Evolutionary conservation across 2,797 vertebrate genomes (phyloP).

Genomic region (Siniperca scherzeri): DNA sequence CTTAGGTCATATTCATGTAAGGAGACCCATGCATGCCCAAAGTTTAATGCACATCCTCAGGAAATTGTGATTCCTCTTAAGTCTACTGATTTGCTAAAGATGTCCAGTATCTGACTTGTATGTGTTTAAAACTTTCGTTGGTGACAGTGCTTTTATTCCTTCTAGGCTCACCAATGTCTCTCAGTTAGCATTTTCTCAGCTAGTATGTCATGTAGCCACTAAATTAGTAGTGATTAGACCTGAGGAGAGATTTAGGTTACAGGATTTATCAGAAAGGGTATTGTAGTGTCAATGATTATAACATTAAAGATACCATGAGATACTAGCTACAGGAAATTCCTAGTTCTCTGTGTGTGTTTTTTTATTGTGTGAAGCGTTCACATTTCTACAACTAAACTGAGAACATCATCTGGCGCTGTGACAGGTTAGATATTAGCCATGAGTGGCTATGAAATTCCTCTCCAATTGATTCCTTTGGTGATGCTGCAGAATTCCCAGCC

Average conservation of each 20-base stretch:
- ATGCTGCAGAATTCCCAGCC: constrained; percentile 48
- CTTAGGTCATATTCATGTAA: constrained; percentile 51
- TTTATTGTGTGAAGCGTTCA: constrained; percentile 10
- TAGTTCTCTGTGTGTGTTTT: background rate
- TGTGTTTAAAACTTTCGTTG: constrained; percentile 19
- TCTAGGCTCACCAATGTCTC: background rate
- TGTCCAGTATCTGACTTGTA: constrained; percentile 32
- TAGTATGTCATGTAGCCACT: background rate
- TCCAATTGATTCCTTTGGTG: constrained; percentile 27
- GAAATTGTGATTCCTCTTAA: constrained; percentile 28
- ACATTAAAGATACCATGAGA: constrained; percentile 30
- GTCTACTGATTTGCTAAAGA: constrained; percentile 26
- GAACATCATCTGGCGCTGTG: constrained; percentile 9
- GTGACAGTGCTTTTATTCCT: background rate
- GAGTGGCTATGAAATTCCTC: constrained; percentile 32
- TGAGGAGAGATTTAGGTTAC: constrained; percentile 17
- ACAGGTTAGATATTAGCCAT: constrained; percentile 11
- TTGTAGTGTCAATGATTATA: constrained; percentile 17
- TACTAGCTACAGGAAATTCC: background rate
- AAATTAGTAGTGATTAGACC: constrained; percentile 11
- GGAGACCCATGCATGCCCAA: constrained; percentile 33
- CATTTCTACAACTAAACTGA: constrained; percentile 11
- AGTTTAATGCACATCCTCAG: constrained; percentile 31
- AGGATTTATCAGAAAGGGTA: background rate
- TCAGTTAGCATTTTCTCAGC: constrained; percentile 7